Conservation (phyloP, 1,140 invertebrate genomes). For the Atta cephalotes region DNA sequence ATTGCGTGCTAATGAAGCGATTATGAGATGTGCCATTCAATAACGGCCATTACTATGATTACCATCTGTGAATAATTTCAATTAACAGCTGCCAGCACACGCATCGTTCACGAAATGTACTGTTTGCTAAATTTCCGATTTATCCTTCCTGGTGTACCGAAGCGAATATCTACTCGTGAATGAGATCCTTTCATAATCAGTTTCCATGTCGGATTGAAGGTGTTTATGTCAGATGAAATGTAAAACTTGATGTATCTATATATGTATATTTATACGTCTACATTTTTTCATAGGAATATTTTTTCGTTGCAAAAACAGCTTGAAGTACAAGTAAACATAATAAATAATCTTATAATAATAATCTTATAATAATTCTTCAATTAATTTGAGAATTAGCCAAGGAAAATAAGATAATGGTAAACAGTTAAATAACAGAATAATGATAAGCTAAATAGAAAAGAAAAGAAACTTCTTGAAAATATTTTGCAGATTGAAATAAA, state of each 20-base stretch:
- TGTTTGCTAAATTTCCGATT: conserved; percentile 49
- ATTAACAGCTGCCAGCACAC: conserved; percentile 39
- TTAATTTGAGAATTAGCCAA: not conserved
- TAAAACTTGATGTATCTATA: not conserved
- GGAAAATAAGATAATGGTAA: not conserved
- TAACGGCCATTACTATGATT: conserved; percentile 27
- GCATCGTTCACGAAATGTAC: conserved; percentile 1
- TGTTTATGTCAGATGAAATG: conserved; percentile 2
- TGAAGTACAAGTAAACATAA: not conserved
- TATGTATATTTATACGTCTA: not conserved
- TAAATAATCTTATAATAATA: not conserved
- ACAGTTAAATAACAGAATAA: not conserved
- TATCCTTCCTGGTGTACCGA: conserved; percentile 22
- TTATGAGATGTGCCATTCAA: conserved; percentile 27
- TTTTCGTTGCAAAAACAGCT: not conserved
- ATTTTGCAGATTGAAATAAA: conserved; percentile 1
- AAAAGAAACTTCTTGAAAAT: not conserved
- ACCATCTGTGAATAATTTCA: conserved; percentile 48
- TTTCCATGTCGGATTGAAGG: not conserved
- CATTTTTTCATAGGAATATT: not conserved
- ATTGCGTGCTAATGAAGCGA: conserved; percentile 30
- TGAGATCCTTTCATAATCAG: conserved; percentile 31
- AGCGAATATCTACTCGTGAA: conserved; percentile 29
- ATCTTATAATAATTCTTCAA: not conserved
- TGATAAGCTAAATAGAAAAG: not conserved